These are phyloP conservation scores for Zoanthus sociatus DNA, from an alignment of 92 coral and sea anemone species.

Conservation along the genomic window DNA sequence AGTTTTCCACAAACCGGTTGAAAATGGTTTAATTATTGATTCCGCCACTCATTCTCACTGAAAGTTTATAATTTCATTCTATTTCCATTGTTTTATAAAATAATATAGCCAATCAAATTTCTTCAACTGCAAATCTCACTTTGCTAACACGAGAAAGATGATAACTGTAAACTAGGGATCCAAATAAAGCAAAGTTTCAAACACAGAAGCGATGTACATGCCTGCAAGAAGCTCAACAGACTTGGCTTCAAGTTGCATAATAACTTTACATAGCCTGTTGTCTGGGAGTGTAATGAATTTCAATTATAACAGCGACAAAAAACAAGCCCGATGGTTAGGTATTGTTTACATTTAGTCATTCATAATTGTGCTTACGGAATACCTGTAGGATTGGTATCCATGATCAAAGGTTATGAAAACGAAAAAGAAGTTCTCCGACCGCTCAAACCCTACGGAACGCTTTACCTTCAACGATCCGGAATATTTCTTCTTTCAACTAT, in stretches of 20 bases:
- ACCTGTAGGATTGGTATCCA: no score
- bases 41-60: not conserved
- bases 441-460: no score
- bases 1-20: no score
- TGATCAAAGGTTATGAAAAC: no score
- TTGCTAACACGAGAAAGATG: not conserved
- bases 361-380: no score
- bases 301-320: no score
- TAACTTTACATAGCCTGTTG: not conserved
- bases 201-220: not conserved
- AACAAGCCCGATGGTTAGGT: no score
- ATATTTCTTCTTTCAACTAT: no score
- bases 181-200: not conserved
- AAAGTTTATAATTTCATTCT: constrained; percentile 18
- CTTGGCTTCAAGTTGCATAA: not conserved
- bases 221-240: not conserved
- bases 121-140: not conserved
- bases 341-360: no score
- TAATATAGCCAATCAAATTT: not conserved
- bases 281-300: not conserved
- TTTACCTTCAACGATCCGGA: no score
- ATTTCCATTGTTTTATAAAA: not conserved
- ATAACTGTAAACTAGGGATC: not conserved
- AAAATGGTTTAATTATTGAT: no score
- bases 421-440: no score